Evolutionary conservation across 2,113 vertebrate genomes (phyloP).

Genomic region (Callorhinus ursinus): DNA sequence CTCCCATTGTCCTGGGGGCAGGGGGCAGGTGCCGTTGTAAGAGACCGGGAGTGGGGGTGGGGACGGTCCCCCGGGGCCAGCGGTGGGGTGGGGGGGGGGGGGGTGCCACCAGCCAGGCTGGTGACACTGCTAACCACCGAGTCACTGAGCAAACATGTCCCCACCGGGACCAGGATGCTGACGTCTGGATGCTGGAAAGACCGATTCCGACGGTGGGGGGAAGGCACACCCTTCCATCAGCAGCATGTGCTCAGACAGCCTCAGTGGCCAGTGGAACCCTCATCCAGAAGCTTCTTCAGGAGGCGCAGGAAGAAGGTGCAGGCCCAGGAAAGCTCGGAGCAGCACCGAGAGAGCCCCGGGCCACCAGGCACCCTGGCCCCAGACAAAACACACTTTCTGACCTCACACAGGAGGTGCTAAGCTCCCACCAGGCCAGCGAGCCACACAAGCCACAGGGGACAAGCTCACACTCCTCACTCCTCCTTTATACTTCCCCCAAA

Average conservation of each 20-base stretch:
- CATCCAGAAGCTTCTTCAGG: not conserved
- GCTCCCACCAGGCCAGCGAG: accelerated
- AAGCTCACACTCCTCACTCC: not conserved
- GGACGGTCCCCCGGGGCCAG: not conserved
- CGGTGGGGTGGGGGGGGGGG: accelerated
- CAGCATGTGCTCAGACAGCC: not conserved
- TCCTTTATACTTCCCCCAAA: not conserved
- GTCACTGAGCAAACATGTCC: not conserved
- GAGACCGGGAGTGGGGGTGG: not conserved
- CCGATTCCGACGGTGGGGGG: not conserved
- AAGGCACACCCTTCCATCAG: not conserved
- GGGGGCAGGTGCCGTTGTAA: not conserved
- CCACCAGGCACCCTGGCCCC: accelerated
- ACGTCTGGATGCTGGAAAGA: not conserved
- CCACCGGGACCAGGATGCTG: not conserved
- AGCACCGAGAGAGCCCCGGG: not conserved
- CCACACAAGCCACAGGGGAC: accelerated
- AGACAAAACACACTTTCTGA: not conserved
- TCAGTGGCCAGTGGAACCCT: not conserved
- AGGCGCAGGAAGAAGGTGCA: not conserved
- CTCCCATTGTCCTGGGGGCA: not conserved
- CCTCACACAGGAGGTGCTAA: not conserved
- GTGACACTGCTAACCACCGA: not conserved
- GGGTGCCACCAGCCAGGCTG: not conserved
- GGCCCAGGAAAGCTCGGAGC: not conserved